Conservation (phyloP, 2,113 vertebrate species). For the Litocranius walleri region DNA sequence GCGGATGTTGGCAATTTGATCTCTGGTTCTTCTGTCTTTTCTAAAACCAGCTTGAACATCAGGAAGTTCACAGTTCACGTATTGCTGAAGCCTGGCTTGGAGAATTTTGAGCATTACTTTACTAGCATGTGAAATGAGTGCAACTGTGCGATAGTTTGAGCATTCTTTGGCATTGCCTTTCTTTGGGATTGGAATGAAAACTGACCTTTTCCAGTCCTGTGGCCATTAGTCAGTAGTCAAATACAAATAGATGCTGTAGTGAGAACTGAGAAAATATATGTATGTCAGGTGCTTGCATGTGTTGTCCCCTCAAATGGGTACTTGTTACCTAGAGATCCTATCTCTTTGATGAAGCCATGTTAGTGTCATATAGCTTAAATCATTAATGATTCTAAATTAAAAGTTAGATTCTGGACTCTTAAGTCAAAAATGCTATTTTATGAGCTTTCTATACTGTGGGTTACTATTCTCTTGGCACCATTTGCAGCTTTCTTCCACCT, state of each 20-base stretch:
- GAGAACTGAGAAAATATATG: background rate
- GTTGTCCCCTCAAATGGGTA: background rate
- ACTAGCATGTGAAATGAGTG: too few species aligned
- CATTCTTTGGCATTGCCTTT: too few species aligned
- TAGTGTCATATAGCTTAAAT: background rate
- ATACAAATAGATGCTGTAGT: background rate
- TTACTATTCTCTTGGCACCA: background rate
- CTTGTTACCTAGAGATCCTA: background rate
- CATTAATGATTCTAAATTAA: background rate
- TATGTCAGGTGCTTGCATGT: background rate
- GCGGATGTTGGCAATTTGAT: too few species aligned
- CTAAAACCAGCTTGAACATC: too few species aligned
- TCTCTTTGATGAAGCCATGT: background rate
- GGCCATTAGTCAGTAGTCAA: background rate
- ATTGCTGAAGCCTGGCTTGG: too few species aligned
- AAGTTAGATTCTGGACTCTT: background rate
- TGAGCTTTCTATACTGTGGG: background rate
- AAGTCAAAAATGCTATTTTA: background rate
- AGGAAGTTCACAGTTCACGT: too few species aligned
- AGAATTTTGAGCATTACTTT: too few species aligned
- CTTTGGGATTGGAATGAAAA: too few species aligned
- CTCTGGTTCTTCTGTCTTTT: too few species aligned
- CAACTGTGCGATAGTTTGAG: too few species aligned
- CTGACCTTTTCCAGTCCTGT: too few species aligned
- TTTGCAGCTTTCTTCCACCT: background rate